Base-by-base conservation (phyloP, 2,888 invertebrate genomes). In the Protophormia terraenovae region DNA sequence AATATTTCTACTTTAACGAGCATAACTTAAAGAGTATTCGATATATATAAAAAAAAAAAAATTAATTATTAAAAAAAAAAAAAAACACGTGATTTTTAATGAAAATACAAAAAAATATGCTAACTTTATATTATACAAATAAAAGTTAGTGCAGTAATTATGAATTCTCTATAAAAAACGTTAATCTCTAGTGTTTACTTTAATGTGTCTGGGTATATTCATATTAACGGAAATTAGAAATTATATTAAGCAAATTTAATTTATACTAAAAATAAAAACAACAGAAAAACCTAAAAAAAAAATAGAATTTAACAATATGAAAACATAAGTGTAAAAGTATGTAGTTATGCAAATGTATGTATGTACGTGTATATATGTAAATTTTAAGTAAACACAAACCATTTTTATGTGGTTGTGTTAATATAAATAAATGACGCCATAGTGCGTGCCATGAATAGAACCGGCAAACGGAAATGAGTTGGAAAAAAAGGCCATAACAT, bases 231-330 rank as follows among this genome's bases (percentile, higher is more conserved):
- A 82, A 64, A 82, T 82, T 82, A 76, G 76, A 55, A 76, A 76
- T 81, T 50, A 76, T 69, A 29, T 69, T 50, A 16, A 75, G 38
- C 29, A 76, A 82, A 75, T 82, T 82, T 64, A 71, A 82, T 82
- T 82, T 45, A 55, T 50, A 14, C 53, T 38, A 87, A 89, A n/a
- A n/a, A n/a, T n/a, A n/a, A n/a, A n/a, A 87, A 89, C 87, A 89
- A 78, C 5, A 60, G 14, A 24, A 53, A 35, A 41, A 55, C 4
- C 50, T 32, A 69, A 24, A 62, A 69, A 76, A 29, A 24, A 16
- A 19, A 29, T 62, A 32, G 62, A 38, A 62, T 66, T 66, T 29
- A 29, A 60, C 16, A 45, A 66, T 24, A 32, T 47, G 5, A 38
- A 22, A 35, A 58, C n/a, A n/a, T n/a, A n/a, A 27, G 12, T 32